Evolutionary conservation across 2,113 vertebrate species (phyloP).

Genomic region (Tupaia chinensis): DNA sequence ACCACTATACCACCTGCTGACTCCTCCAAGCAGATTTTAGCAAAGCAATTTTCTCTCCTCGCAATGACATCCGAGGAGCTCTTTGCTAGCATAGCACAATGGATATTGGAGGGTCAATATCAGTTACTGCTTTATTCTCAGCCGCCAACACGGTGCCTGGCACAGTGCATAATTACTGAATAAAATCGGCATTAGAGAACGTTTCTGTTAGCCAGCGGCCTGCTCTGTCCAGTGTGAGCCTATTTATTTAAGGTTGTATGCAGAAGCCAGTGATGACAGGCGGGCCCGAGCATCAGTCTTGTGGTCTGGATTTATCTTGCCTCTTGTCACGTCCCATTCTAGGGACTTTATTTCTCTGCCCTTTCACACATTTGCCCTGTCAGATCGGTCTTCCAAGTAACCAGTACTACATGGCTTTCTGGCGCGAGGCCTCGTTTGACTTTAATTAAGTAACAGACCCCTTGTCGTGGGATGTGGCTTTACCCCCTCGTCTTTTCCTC

Average conservation of each 20-base stretch:
- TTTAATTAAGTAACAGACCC: neutral
- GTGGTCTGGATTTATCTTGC: neutral
- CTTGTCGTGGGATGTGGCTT: fast-evolving
- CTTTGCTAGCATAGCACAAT: neutral
- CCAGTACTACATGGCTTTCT: neutral
- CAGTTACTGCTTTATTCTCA: neutral
- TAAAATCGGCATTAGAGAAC: neutral
- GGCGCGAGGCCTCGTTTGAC: neutral
- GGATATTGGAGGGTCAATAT: neutral
- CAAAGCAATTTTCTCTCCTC: neutral
- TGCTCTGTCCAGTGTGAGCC: neutral
- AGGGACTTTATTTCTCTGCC: neutral
- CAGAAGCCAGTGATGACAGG: neutral
- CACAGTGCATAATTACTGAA: neutral
- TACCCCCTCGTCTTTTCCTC: fast-evolving
- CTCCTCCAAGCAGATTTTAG: neutral
- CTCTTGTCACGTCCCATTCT: neutral
- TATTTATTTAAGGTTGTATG: neutral
- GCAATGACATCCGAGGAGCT: neutral
- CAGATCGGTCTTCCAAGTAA: neutral
- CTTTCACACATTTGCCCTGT: neutral
- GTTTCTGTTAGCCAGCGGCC: neutral
- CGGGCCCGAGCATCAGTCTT: neutral
- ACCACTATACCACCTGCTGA: neutral
- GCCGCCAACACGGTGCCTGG: neutral